Conservation (phyloP, 1,140 invertebrate species). For the Armadillidium nasatum region DNA sequence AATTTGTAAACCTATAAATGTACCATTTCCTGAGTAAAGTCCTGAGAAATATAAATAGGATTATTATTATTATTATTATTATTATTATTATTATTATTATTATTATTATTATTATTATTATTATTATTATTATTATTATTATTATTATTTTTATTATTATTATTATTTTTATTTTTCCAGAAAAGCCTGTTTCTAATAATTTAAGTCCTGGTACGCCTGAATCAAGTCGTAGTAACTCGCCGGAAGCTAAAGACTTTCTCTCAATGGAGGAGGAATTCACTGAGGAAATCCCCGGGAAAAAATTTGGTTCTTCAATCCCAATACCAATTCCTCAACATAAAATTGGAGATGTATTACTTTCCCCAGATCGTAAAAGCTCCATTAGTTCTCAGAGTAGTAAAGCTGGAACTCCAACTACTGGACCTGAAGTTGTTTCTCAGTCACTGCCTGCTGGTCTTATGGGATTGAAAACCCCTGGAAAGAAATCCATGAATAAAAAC, state of each 20-base stretch:
- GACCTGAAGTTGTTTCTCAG: background rate
- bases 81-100: no score
- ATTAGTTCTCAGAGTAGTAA: slow-evolving; percentile 32
- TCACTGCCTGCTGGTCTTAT: background rate
- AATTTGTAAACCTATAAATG: no score
- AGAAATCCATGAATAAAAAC: background rate
- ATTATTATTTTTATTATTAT: no score
- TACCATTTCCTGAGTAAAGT: no score
- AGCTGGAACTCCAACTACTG: slow-evolving; percentile 33
- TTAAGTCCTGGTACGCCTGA: slow-evolving; percentile 27
- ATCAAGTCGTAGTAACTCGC: slow-evolving; percentile 38
- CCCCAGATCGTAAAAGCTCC: background rate
- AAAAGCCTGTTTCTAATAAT: no score
- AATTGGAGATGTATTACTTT: background rate
- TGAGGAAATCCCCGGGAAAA: background rate
- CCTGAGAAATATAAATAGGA: no score
- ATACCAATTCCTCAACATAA: background rate
- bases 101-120: no score
- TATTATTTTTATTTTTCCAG: no score
- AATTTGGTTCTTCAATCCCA: background rate
- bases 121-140: no score
- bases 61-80: no score
- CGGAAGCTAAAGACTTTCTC: slow-evolving; percentile 28
- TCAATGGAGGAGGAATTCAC: background rate
- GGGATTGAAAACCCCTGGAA: background rate